Percentiles rank a stretch among this genome's conserved stretches.
phyloP scores from a whole-genome alignment of 2,888 invertebrate species.

The Ichneumoninae sp. region DNA sequence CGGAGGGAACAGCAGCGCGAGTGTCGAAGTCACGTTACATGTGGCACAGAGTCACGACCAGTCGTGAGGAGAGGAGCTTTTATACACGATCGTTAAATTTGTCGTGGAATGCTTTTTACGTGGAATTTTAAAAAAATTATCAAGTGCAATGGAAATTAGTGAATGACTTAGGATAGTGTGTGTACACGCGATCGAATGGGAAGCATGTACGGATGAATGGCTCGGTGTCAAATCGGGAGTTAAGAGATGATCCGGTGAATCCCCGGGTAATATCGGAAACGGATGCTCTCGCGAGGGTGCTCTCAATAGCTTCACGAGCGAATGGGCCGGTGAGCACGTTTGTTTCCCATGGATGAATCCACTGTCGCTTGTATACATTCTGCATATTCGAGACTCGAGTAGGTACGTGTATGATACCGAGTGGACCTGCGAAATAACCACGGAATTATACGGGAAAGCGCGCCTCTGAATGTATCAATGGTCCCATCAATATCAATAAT shows the following conservation, averaged over 20 bases:
- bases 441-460: slow-evolving; percentile 30
- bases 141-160: slow-evolving; percentile 1
- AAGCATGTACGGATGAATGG: slow-evolving; percentile 5
- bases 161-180: not conserved
- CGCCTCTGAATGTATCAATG: slow-evolving; percentile 34
- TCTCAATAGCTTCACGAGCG: slow-evolving; percentile 18
- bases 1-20: slow-evolving; percentile 15
- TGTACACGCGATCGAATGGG: not conserved
- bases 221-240: slow-evolving; percentile 33
- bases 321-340: not conserved
- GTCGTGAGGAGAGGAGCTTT: not conserved
- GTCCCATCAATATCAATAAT: slow-evolving; percentile 54
- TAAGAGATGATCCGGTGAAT: slow-evolving; percentile 15
- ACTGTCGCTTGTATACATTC: slow-evolving; percentile 5
- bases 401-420: not conserved
- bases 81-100: not conserved
- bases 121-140: not conserved
- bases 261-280: slow-evolving; percentile 43
- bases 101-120: not conserved
- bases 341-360: slow-evolving; percentile 21
- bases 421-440: slow-evolving; percentile 32
- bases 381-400: not conserved
- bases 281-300: slow-evolving; percentile 21
- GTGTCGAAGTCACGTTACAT: slow-evolving; percentile 41
- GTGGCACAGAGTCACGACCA: slow-evolving; percentile 12